These are phyloP conservation scores for Thunnus albacares DNA, from an alignment of 2,797 vertebrate species.

Conservation along the genomic window DNA sequence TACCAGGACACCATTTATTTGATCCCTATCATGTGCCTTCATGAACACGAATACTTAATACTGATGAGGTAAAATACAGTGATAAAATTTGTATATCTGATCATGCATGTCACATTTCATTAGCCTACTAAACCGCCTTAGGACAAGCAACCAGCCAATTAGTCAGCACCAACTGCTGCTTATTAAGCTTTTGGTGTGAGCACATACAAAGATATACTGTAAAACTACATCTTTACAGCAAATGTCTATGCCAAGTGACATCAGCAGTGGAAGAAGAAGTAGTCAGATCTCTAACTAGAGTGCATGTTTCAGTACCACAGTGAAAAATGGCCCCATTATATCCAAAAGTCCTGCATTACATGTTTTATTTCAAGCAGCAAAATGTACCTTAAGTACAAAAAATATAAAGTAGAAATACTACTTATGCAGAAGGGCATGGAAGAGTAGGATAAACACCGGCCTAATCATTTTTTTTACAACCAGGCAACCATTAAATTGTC, in stretches of 20 bases:
- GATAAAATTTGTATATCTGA: background rate
- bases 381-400: no score
- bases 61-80: background rate
- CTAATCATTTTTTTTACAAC: no score
- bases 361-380: no score
- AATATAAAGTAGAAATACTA: no score
- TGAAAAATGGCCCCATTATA: no score
- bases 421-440: no score
- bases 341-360: no score
- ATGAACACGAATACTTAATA: background rate
- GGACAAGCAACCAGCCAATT: background rate
- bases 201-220: background rate
- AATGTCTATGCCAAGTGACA: background rate
- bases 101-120: background rate
- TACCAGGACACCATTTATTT: background rate
- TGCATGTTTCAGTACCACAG: no score
- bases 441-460: no score
- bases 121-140: background rate
- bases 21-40: background rate
- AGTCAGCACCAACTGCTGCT: background rate
- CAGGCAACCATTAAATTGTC: no score
- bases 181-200: background rate
- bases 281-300: no score
- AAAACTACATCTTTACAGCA: background rate
- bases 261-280: no score